Evolutionary conservation across 2,888 invertebrate species (phyloP), one percentile per base, ranked within the genome.

Genomic region (Zaprionus lineosus): DNA sequence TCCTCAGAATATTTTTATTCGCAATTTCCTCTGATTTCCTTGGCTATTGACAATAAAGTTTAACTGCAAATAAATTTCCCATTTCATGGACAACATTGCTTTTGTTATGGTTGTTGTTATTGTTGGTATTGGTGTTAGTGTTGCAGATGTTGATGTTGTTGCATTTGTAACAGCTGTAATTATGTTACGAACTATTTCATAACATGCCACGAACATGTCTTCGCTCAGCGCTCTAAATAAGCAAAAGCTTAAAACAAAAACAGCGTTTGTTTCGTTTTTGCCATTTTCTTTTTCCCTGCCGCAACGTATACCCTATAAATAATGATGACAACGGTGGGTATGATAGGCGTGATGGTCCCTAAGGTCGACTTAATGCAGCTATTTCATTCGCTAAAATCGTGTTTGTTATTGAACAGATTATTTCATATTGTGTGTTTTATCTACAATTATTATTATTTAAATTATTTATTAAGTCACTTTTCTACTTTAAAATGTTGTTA

Each of bases 181-280:
- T 60, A 57, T 65, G 66, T 44, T 60, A 41, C 26, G 66, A 47
- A 50, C 36, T 39, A 62, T 78, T 83, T 78, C 77, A 64, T 79
- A 83, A 77, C 47, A 46, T 24, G 55, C 75, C 59, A 34, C 63
- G 66, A 63, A 78, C 56, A 48, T 60, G 65, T 70, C 65, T 43
- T 46, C 46, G 40, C 46, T 36, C 28, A 47, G 19, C 47, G 68
- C 63, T 65, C 51, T 48, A 41, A 59, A 63, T 55, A 70, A 58
- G 43, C 51, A 43, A 43, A 46, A 53, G 43, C 46, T 24, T 33
- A 48, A 52, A 29, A 29, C 8, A 29, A 29, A 4, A 11, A 8
- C n/a, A 29, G 11, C 29, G n/a, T 6, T n/a, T 46, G 28, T 39
- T 34, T 21, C n/a, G n/a, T n/a, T 37, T 18, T 44, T 24, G 18